Conservation (phyloP, 2,113 vertebrate species). For the Gallinago jamesoni region DNA sequence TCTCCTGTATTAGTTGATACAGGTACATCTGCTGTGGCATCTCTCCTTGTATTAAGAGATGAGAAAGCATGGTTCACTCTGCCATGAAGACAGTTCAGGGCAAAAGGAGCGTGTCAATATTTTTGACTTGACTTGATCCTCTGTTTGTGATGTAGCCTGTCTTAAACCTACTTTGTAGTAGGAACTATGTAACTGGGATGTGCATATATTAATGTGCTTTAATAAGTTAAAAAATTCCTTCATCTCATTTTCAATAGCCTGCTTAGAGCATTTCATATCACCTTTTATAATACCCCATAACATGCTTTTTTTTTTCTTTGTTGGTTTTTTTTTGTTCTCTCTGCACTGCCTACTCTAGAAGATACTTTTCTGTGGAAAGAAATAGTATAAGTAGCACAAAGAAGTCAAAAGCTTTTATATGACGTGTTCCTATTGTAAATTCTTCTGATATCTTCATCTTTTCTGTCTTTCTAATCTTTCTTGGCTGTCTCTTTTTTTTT, state of each 20-base stretch:
- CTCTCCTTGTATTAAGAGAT: neutral
- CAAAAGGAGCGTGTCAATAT: neutral
- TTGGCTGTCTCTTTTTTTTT: neutral
- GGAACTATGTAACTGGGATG: neutral
- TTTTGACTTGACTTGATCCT: neutral
- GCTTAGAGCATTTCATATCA: neutral
- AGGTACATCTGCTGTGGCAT: neutral
- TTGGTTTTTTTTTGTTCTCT: neutral
- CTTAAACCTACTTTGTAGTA: neutral
- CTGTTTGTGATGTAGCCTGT: neutral
- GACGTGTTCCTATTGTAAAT: neutral
- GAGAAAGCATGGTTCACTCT: neutral
- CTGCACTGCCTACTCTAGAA: neutral
- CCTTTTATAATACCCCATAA: neutral
- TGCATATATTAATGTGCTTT: neutral
- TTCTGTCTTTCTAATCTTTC: conserved; percentile 1
- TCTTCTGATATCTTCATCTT: neutral
- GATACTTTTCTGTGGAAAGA: neutral
- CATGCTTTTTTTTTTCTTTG: neutral
- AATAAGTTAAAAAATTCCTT: neutral
- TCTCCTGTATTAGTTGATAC: neutral
- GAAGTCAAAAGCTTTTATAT: neutral
- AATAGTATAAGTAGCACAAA: neutral
- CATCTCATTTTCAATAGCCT: neutral
- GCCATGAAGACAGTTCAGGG: neutral